Evolutionary conservation across 2,113 vertebrate species (phyloP), one percentile per base, ranked within the genome.

Genomic region (Protomyctophum bolini): DNA sequence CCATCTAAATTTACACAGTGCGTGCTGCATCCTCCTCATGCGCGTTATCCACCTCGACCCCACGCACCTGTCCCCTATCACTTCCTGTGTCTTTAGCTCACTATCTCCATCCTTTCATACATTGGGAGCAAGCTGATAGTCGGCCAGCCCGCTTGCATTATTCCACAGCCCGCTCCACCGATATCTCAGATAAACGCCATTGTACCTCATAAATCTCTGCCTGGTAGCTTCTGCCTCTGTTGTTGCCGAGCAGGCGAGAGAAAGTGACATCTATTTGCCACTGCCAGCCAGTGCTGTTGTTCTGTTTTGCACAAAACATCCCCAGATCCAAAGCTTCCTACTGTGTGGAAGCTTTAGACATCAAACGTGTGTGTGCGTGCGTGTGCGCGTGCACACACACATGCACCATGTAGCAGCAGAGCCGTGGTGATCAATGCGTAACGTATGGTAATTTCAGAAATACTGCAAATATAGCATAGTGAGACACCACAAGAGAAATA

Each of bases 1-100:
- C 75, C 45, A 63, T 69, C 89, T 82, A 87, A 49, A 87, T 91
- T 83, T 86, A 66, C 83, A 76, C 83, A 79, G 47, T 86, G 75
- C 75, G 81, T 81, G 84, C 83, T 76, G 55, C 73, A 82, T 88
- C 72, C 67, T 75, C 75, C 76, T 73, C 41, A 67, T 67, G 63
- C 73, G 41, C 66, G 66, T 33, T 41, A 41, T 41, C 33, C 33
- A 41, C 33, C 33, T 41, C 33, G 33, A n/a, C 28, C 9, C 11
- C 10, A 54, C 52, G n/a, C 52, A 54, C 29, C 1, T 48, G 52
- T 10, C 12, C 58, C 6, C 47, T 4, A 70, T 58, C 61, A 52
- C 63, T 78, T 73, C 74, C 60, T 67, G 59, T 68, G 60, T 73
- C 64, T 83, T 51, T 61, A 60, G 66, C 58, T 79, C 58, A 11